Conservation (phyloP, 2,113 vertebrate species). For the Tangachromis dhanisi region DNA sequence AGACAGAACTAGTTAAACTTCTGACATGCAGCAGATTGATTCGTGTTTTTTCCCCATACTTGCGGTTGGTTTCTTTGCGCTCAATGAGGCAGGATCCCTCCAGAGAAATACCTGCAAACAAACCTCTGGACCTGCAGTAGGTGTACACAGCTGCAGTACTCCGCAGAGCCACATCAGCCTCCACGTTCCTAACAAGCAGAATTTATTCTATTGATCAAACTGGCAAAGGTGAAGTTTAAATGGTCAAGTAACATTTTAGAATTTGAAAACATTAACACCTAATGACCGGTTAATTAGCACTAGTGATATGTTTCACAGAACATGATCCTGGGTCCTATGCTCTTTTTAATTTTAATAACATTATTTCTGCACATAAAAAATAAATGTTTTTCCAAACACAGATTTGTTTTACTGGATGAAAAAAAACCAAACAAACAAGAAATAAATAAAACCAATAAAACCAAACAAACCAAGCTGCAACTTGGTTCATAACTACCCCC, state of each 20-base stretch:
- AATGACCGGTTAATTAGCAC: neutral
- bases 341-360: neutral
- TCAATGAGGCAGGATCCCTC: constrained; percentile 92
- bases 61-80: constrained; percentile 94
- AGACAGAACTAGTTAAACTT: neutral
- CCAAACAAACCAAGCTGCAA: neutral
- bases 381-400: neutral
- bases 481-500: neutral
- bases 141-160: constrained; percentile 91
- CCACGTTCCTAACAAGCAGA: constrained; percentile 78
- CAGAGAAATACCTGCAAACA: constrained; percentile 91
- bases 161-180: constrained; percentile 86
- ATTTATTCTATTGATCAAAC: neutral
- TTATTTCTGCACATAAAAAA: neutral
- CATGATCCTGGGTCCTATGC: neutral
- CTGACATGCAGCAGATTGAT: neutral
- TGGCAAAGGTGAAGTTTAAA: neutral
- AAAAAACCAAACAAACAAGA: neutral
- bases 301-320: neutral
- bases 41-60: constrained; percentile 67
- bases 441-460: neutral
- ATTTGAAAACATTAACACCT: neutral
- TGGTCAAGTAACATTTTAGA: neutral
- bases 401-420: neutral
- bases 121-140: constrained; percentile 88